Evolutionary conservation across 2,113 vertebrate genomes (phyloP), one percentile per base, ranked within the genome.

Genomic region (Leucopsar rothschildi): DNA sequence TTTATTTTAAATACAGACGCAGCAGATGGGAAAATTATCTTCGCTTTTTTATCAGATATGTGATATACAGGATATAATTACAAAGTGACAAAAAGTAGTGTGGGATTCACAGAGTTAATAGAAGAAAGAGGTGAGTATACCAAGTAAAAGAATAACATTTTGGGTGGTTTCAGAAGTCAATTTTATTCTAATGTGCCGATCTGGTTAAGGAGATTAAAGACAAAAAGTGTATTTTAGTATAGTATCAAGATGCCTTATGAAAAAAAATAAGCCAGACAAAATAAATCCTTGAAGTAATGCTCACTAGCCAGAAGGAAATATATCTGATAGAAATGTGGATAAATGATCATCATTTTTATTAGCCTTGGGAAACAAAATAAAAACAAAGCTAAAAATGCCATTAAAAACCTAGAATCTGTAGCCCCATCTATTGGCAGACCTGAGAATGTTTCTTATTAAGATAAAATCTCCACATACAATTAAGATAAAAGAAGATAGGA

Each of bases 381-480:
- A 63, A 82, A 4, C 23, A 39, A 69, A 72, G 2, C 10, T 77
- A 31, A 80, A 91, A 81, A 91, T 35, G 23, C 8, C 42, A 47
- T 55, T 63, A 35, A 85, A 83, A 86, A 61, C 1, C 1, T 66
- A 77, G 71, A 77, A 88, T 93, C 42, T 66, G n/a, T 80, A 93
- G 83, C 72, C 31, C 77, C 83, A 90, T 86, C 86, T 96, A 84
- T 92, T 91, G 94, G 64, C 33, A 61, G 35, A 61, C 15, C 15
- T 27, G 3, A 70, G 31, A 77, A 70, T 6, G 10, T 28, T 65
- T 88, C 40, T 52, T n/a, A 49, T 1, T 22, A 19, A 59, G 16
- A 12, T 15, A 5, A 6, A 35, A 7, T 47, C 53, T 23, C 5
- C 0, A 1, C 9, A 23, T n/a, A 21, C 3, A 59, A 6, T 3